Evolutionary conservation across 1,140 invertebrate species (phyloP).

Genomic region (Zeugodacus cucurbitae): DNA sequence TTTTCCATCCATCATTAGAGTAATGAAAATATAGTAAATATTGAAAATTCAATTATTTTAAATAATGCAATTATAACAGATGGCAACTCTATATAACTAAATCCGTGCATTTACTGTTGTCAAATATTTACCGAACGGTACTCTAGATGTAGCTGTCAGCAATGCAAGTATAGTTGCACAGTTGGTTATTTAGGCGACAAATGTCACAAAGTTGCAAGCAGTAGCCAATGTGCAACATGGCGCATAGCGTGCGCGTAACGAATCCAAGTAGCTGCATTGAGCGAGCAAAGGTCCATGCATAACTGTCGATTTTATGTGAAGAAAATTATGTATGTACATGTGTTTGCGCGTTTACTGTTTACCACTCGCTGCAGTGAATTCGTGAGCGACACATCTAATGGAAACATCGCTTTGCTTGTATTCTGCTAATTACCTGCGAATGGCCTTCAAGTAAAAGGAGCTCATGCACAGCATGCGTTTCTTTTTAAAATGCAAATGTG

Average conservation of each 20-base stretch:
- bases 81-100: no score
- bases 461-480: neutral
- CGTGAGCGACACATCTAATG: neutral
- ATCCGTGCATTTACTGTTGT: neutral
- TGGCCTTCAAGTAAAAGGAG: neutral
- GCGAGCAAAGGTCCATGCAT: neutral
- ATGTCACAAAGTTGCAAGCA: neutral
- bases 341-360: neutral
- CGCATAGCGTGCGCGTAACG: neutral
- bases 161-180: neutral
- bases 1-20: no score
- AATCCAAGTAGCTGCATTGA: neutral
- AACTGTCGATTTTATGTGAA: neutral
- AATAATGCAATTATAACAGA: no score
- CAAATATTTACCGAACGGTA: slow-evolving; percentile 3
- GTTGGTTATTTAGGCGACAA: neutral
- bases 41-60: no score
- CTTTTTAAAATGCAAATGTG: neutral
- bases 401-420: neutral
- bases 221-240: neutral
- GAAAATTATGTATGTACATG: neutral
- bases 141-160: neutral
- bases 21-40: no score
- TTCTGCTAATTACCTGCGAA: neutral
- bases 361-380: neutral